Evolutionary conservation across 1,140 invertebrate genomes (phyloP), one percentile per base, ranked within the genome.

Genomic region (Drusus annulatus): DNA sequence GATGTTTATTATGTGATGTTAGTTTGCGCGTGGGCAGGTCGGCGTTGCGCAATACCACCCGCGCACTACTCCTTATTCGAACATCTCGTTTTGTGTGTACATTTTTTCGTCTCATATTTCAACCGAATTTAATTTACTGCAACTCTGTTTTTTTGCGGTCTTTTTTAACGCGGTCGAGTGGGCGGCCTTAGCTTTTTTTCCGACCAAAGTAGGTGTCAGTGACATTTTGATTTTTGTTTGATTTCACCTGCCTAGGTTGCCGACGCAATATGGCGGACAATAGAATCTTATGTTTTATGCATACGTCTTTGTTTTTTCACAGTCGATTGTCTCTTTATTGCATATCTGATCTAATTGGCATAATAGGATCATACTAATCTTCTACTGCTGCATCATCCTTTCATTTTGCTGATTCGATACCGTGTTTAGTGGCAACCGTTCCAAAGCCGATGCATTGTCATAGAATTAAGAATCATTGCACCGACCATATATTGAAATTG

Each of bases 171-270:
- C 50, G 73, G 45, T 56, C 73, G 36, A 69, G 74, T 69, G 75
- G 54, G 80, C 63, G 75, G 25, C 62, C 65, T 23, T 69, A 75
- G 36, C 50, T 77, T 69, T 81, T 28, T 81, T 77, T 65, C 45
- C 45, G 36, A 23, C 77, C 76, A 81, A 68, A 81, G 78, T 69
- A 58, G 77, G 80, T 81, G 80, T 81, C 80, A 81, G 68, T 81
- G 80, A 79, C 80, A 81, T 79, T 81, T 81, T 58, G 51, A 54
- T 74, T 74, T 74, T 69, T 69, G 65, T 69, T 69, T 69, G 78
- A 80, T 74, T 73, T 79, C 77, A 79, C 77, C 51, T 51, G 51
- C 69, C 56, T 78, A n/a, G 7, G 3, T 52, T 68, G 65, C 60
- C 76, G 21, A 17, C 75, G 8, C 75, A 23, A 62, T 36, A 62